Conservation (phyloP, 2,888 invertebrate species). For the Cheilosia soror region DNA sequence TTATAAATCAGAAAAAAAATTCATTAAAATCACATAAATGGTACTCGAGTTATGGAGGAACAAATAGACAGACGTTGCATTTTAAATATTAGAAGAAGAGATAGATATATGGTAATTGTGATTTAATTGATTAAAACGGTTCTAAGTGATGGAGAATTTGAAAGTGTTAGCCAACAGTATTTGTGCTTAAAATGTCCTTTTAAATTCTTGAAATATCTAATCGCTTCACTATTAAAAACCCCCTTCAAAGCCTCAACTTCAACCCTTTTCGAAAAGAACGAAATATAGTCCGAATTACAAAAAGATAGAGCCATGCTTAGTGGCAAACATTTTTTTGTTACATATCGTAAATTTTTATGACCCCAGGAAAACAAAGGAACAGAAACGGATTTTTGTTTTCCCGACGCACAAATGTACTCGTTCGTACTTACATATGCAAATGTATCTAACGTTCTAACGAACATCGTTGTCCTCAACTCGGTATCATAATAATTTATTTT, state of each 20-base stretch:
- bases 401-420: conserved; percentile 46
- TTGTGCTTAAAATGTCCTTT: no score
- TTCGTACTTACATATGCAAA: conserved; percentile 38
- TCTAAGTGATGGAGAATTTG: no score
- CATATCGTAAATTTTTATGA: conserved; percentile 42
- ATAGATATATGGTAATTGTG: no score
- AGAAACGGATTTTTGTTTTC: conserved; percentile 12
- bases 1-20: no score
- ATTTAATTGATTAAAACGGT: no score
- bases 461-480: conserved; percentile 29
- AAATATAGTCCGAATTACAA: background rate
- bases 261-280: background rate
- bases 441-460: conserved; percentile 53
- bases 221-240: background rate
- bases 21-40: no score
- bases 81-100: no score
- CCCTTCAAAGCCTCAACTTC: background rate
- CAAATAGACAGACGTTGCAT: no score
- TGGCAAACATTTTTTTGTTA: background rate
- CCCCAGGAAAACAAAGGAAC: conserved; percentile 28
- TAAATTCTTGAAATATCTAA: no score
- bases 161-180: no score
- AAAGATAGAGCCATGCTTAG: background rate
- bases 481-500: conserved; percentile 70
- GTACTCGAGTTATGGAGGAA: no score